Percentiles rank a stretch among this genome's conserved stretches.
Evolutionary conservation across 2,113 vertebrate species (phyloP).

Genomic region (Eubucco bourcierii): DNA sequence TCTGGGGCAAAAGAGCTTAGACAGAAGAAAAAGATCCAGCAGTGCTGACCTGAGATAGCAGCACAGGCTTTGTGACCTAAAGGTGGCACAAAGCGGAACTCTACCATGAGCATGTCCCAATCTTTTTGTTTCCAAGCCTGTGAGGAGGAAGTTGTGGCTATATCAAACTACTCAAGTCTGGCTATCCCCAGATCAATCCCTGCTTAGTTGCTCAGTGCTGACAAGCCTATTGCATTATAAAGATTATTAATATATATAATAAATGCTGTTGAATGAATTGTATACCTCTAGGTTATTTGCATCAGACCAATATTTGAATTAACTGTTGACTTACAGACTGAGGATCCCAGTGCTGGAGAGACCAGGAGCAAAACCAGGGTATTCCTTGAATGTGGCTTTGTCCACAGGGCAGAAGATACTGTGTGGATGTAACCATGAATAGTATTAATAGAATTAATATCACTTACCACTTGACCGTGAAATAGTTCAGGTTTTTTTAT

Average conservation of each 20-base stretch:
- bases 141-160: background rate
- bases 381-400: background rate
- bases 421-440: background rate
- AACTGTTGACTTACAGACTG: background rate
- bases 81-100: background rate
- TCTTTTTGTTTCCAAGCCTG: background rate
- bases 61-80: background rate
- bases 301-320: background rate
- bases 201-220: background rate
- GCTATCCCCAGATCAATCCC: background rate
- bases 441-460: background rate
- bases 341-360: background rate
- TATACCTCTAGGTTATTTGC: background rate
- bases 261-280: background rate
- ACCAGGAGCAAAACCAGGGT: background rate
- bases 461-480: background rate
- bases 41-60: background rate
- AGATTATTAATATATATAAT: background rate
- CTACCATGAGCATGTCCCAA: fast-evolving
- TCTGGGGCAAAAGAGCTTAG: background rate
- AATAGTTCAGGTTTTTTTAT: background rate
- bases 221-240: background rate
- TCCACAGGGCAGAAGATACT: background rate
- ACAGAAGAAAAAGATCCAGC: background rate
- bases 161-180: background rate